Conservation (phyloP, 2,113 vertebrate species). For the Hypanus sabinus region DNA sequence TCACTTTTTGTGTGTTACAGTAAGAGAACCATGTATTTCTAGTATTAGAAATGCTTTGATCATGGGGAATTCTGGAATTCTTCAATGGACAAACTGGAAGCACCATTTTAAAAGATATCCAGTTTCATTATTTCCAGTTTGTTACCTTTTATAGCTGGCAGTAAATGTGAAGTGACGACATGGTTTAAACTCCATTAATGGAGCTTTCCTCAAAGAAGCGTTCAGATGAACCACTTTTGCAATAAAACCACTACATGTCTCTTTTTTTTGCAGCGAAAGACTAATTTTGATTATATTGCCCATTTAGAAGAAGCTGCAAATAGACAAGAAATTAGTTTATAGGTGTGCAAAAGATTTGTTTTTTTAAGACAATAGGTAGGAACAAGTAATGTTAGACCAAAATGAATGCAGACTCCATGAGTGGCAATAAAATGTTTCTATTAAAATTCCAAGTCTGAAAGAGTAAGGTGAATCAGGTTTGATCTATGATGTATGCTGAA, state of each 20-base stretch:
- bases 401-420: constrained; percentile 25
- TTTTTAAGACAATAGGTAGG: too few species aligned
- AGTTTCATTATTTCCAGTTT: constrained; percentile 35
- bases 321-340: constrained; percentile 27
- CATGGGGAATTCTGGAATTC: neutral
- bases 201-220: constrained; percentile 30
- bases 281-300: constrained; percentile 32
- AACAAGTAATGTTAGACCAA: constrained; percentile 12
- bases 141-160: constrained; percentile 36
- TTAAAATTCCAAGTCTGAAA: neutral
- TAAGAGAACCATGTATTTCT: neutral
- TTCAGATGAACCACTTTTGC: constrained; percentile 32
- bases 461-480: neutral
- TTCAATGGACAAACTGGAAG: constrained; percentile 32
- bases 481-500: neutral
- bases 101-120: neutral
- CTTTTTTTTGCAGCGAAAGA: constrained; percentile 29
- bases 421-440: neutral
- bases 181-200: constrained; percentile 31
- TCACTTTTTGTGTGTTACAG: neutral
- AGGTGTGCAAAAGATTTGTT: neutral
- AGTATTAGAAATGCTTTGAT: neutral
- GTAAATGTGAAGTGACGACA: constrained; percentile 29
- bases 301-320: constrained; percentile 34
- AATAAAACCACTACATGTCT: constrained; percentile 24